Evolutionary conservation across 2,113 vertebrate species (phyloP).

Genomic region (Illadopsis cleaveri): DNA sequence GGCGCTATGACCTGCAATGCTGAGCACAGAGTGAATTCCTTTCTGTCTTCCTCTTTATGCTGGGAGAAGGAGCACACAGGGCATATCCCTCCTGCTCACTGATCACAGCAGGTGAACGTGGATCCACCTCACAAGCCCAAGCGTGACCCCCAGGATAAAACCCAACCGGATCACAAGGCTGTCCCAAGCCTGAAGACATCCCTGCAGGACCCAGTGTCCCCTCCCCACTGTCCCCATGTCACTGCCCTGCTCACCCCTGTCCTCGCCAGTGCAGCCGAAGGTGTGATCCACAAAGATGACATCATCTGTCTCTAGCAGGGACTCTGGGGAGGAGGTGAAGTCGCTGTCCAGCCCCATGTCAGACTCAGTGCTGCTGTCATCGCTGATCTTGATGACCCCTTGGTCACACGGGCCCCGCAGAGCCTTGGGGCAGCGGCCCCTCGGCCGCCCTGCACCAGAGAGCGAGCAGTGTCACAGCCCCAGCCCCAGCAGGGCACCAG

Average conservation of each 20-base stretch:
- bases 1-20: not conserved
- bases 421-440: constrained; percentile 80
- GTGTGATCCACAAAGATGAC: constrained; percentile 87
- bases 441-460: constrained; percentile 76
- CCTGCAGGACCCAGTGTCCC: not conserved
- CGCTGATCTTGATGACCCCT: constrained; percentile 88
- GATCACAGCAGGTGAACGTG: accelerated
- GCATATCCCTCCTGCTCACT: not conserved
- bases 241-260: constrained; percentile 55
- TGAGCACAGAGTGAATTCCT: accelerated
- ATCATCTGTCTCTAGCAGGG: constrained; percentile 86
- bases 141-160: not conserved
- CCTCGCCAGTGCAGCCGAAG: not conserved
- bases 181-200: not conserved
- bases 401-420: constrained; percentile 72
- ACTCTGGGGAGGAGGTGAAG: constrained; percentile 95
- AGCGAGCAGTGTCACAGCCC: accelerated
- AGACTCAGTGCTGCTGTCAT: constrained; percentile 92
- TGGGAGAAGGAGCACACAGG: not conserved
- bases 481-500: accelerated
- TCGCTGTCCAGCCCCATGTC: constrained; percentile 91
- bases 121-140: not conserved
- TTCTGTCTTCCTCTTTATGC: not conserved
- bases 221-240: not conserved
- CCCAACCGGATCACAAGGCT: not conserved